These are phyloP conservation scores for Hymenopus coronatus DNA, from an alignment of 2,888 invertebrate species.

Conservation along the genomic window DNA sequence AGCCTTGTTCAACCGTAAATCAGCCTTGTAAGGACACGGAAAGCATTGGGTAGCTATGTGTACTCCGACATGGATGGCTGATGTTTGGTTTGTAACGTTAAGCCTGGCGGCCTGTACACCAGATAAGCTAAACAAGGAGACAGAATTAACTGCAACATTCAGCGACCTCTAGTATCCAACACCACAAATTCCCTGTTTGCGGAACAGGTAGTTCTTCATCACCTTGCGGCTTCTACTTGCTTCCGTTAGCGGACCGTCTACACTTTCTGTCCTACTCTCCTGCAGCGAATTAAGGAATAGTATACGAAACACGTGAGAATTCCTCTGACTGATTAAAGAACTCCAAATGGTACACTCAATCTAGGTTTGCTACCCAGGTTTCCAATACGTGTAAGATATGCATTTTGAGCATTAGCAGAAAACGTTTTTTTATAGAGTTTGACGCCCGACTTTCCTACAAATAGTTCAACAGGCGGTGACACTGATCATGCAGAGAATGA, in stretches of 20 bases:
- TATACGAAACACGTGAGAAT: not conserved
- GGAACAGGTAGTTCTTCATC: not conserved
- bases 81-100: not conserved
- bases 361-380: too few relatives aligned
- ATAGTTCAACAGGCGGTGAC: too few relatives aligned
- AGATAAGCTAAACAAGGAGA: not conserved
- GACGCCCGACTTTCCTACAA: too few relatives aligned
- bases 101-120: not conserved
- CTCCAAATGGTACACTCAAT: too few relatives aligned
- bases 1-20: not conserved
- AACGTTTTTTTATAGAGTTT: too few relatives aligned
- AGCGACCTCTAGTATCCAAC: not conserved
- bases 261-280: not conserved
- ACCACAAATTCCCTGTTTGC: not conserved
- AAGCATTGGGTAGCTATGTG: not conserved
- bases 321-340: not conserved
- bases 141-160: not conserved
- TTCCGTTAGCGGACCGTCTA: not conserved
- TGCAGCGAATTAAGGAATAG: not conserved
- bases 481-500: too few relatives aligned
- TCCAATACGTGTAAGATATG: too few relatives aligned
- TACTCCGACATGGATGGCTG: not conserved
- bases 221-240: not conserved
- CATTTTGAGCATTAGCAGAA: too few relatives aligned
- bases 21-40: not conserved